Evolutionary conservation across 1,140 invertebrate species (phyloP), one percentile per base, ranked within the genome.

Genomic region (Drosophila pseudoobscura): DNA sequence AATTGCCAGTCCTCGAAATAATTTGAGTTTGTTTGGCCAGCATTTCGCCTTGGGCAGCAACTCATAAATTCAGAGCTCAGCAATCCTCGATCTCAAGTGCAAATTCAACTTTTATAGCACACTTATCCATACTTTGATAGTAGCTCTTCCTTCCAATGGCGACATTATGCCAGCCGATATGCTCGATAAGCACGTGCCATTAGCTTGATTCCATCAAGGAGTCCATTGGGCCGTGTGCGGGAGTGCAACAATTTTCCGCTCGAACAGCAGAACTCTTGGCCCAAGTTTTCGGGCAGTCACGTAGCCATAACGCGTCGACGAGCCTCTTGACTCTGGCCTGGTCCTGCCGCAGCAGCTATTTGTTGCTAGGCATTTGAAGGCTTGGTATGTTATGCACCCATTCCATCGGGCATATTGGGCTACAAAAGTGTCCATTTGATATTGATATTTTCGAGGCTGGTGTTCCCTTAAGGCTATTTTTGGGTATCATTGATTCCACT

Each of bases 121-220:
- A 68, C 69, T 82, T 83, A 75, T 74, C 44, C 35, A 44, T 58
- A 50, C 50, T 47, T 26, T 11, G 53, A 44, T 43, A 15, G 11
- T 63, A 39, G 57, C 53, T 66, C 50, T 43, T 78, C 69, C 47
- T 35, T 78, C 69, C 73, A 87, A 29, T 76, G 73, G 52, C 71
- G 78, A 87, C 82, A 85, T 82, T 75, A 82, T 87, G 62, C 65
- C 65, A 55, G 50, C 60, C 62, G 78, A 87, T 87, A 78, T 82
- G 59, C 65, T 49, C 57, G 82, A 87, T 87, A 87, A 87, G 82
- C 82, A 87, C 82, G 78, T 82, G 70, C 82, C 74, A 75, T 87
- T 82, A 72, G 78, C 74, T 50, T 57, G 49, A 53, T 74, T 71
- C 44, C 54, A 63, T 74, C 50, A 8, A 31, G 9, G 26, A 77